phyloP scores from a whole-genome alignment of 2,797 vertebrate species.

The Acridotheres tristis region DNA sequence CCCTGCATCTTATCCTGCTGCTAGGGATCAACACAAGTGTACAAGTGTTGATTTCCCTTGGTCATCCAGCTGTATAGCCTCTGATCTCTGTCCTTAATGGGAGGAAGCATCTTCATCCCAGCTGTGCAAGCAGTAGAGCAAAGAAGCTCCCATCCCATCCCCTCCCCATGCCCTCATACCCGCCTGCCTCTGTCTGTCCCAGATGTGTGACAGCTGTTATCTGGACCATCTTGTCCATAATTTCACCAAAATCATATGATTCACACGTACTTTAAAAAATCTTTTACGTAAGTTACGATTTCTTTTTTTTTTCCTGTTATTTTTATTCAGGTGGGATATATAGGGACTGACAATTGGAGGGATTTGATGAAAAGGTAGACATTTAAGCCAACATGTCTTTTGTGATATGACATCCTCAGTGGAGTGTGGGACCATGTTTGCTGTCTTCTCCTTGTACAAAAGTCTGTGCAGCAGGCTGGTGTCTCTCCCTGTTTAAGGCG shows the following conservation, averaged over 20 bases:
- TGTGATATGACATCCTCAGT: background rate
- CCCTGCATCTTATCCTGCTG: background rate
- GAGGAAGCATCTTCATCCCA: background rate
- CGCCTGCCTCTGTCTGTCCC: background rate
- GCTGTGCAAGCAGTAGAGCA: background rate
- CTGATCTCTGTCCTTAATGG: background rate
- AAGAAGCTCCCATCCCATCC: background rate
- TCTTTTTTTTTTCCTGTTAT: background rate
- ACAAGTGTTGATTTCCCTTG: background rate
- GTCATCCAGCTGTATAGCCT: background rate
- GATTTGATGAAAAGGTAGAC: background rate
- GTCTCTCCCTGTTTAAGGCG: fast-evolving
- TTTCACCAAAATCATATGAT: background rate
- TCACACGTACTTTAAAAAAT: background rate
- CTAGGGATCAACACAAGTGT: background rate
- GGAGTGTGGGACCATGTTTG: background rate
- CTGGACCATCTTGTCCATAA: background rate
- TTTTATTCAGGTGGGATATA: background rate
- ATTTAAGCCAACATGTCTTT: background rate
- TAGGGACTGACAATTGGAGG: background rate
- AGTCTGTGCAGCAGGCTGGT: background rate
- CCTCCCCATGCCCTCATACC: background rate
- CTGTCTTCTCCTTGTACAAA: background rate
- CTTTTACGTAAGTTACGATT: background rate
- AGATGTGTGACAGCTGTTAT: background rate